Evolutionary conservation across 2,797 vertebrate genomes (phyloP), one percentile per base, ranked within the genome.

Genomic region (Lophius americanus): DNA sequence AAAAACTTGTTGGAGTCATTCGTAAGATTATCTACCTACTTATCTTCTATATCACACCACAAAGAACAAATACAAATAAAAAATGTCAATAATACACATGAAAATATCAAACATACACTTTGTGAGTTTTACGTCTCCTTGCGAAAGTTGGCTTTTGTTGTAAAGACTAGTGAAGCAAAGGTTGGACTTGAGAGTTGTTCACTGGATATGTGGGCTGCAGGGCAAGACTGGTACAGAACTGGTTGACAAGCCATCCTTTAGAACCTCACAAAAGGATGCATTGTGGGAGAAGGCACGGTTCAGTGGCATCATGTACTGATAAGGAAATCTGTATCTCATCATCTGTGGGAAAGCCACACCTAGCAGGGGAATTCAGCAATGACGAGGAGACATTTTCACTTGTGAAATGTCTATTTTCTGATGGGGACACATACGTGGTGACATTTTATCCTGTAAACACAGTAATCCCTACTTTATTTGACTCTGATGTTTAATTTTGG

Each of bases 221-320:
- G 37, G 79, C 58, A 51, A 36, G 58, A 68, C 64, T 68, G 76
- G 62, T 41, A 64, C 44, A 55, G 11, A 37, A 41, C 54, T 54
- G 61, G 63, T 43, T 76, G 73, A 71, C 65, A 47, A 64, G 51
- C 68, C 11, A 50, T 83, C 83, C 79, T 79, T 79, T 68, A 64
- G 66, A 89, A 79, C 59, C 33, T 51, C 38, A 55, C 63, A 72
- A 62, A 83, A 60, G 1, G 55, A 68, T 77, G 68, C 70, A 77
- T 79, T 82, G 61, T 84, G 72, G 75, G 76, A 79, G 43, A 44
- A 60, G 35, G 39, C 64, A 74, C 3, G 76, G 84, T 66, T 88
- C 80, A 87, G 0, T 68, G 59, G 42, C 12, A 60, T 51, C 3
- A 8, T 64, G 64, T 79, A 59, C 73, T 66, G 41, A 84, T 82